Percentiles rank a stretch among this genome's conserved stretches.
These are phyloP conservation scores for Prionace glauca DNA, from an alignment of 2,797 vertebrate species.

Conservation along the genomic window DNA sequence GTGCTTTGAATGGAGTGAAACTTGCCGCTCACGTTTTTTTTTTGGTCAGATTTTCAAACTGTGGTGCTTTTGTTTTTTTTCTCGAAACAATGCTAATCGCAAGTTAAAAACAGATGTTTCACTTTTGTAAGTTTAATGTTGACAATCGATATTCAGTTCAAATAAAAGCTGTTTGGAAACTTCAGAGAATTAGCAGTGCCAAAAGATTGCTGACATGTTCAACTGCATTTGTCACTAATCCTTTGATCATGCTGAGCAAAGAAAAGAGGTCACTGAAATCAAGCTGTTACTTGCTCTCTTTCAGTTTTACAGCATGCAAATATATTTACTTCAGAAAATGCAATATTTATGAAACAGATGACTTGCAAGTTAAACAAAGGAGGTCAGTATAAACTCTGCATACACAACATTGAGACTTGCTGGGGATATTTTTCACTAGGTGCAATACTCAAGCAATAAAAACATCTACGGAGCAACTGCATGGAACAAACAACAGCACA, in stretches of 20 bases:
- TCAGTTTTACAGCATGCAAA: slow-evolving; percentile 36
- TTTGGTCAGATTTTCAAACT: background rate
- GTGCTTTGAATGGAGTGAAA: background rate
- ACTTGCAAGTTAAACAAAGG: slow-evolving; percentile 34
- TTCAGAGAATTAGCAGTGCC: slow-evolving; percentile 37
- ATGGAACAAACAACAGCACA: background rate
- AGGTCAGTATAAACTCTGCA: slow-evolving; percentile 16
- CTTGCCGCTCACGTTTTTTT: slow-evolving; percentile 1
- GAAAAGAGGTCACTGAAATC: slow-evolving; percentile 35
- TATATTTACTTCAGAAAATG: slow-evolving; percentile 38
- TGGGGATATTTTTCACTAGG: background rate
- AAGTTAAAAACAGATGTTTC: slow-evolving; percentile 38
- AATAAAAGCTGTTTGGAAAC: slow-evolving; percentile 37
- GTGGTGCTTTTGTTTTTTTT: slow-evolving; percentile 1
- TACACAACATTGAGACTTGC: background rate
- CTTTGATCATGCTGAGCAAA: slow-evolving; percentile 35
- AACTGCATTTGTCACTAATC: slow-evolving; percentile 38
- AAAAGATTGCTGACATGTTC: slow-evolving; percentile 38
- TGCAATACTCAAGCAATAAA: background rate
- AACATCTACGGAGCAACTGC: background rate
- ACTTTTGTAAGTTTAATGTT: slow-evolving; percentile 32
- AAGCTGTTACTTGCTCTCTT: slow-evolving; percentile 37
- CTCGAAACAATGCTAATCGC: slow-evolving; percentile 17
- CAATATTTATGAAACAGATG: slow-evolving; percentile 38
- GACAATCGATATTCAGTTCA: slow-evolving; percentile 38